A percentile compares a stretch with the other conserved stretches of the same genome.
phyloP scores from a whole-genome alignment of 2,113 vertebrate genomes.

The Actenoides hombroni region DNA sequence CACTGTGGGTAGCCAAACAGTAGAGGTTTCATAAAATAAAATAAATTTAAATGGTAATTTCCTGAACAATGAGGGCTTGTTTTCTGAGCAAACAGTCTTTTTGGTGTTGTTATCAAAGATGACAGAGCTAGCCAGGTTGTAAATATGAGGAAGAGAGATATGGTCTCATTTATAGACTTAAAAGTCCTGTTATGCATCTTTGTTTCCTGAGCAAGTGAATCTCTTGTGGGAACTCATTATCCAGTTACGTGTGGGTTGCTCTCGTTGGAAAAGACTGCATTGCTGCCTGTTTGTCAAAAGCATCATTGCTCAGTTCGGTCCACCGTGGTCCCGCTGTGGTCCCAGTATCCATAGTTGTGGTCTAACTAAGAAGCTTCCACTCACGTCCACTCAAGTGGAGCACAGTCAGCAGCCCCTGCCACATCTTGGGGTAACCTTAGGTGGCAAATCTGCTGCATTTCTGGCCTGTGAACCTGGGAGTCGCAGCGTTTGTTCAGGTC shows the following conservation, averaged over 20 bases:
- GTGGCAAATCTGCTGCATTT: not conserved
- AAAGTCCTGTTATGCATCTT: constrained; percentile 17
- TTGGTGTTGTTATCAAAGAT: constrained; percentile 4
- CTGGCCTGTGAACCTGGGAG: not conserved
- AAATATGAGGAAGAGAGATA: constrained; percentile 9
- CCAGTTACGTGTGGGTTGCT: not conserved
- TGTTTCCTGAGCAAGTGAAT: constrained; percentile 20
- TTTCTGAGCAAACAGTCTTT: constrained; percentile 53
- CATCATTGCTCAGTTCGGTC: not conserved
- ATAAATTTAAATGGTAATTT: constrained; percentile 48
- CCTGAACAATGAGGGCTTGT: not conserved
- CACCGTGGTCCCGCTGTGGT: not conserved
- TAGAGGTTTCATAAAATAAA: constrained; percentile 43
- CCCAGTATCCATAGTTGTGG: not conserved
- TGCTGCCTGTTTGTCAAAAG: not conserved
- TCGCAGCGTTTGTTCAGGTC: not conserved
- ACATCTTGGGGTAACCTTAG: not conserved
- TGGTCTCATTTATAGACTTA: not conserved
- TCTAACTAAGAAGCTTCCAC: not conserved
- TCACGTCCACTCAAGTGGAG: not conserved
- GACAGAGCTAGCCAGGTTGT: constrained; percentile 18
- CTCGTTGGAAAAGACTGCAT: not conserved
- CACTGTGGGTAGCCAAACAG: constrained; percentile 22
- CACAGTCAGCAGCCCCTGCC: not conserved
- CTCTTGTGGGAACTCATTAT: constrained; percentile 17